Conservation (phyloP, 2,113 vertebrate species). For the Hypocryptadius cinnamomeus region DNA sequence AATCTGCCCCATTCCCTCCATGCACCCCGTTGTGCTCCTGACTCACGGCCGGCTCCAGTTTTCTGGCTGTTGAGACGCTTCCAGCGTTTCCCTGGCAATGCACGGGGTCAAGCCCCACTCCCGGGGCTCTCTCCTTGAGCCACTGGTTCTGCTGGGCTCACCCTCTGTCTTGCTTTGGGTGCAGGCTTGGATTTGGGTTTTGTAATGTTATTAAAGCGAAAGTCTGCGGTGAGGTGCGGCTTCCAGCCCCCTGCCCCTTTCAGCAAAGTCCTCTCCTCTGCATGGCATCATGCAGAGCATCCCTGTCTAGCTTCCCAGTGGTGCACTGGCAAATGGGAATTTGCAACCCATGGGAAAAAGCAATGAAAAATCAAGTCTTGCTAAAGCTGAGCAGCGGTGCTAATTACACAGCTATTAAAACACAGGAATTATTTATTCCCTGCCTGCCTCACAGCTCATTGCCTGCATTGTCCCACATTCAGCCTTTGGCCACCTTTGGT, state of each 20-base stretch:
- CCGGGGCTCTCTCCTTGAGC: background rate
- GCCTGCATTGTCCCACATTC: background rate
- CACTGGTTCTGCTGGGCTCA: background rate
- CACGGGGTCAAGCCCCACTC: fast-evolving
- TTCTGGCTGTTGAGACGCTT: background rate
- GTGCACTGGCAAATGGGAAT: background rate
- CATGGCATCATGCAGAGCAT: background rate
- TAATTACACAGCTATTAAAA: constrained; percentile 5
- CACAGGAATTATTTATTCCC: background rate
- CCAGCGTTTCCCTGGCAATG: constrained; percentile 24
- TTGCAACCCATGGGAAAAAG: background rate
- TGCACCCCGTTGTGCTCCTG: background rate
- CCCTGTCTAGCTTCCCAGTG: background rate
- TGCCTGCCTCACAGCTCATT: background rate
- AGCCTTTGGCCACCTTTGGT: background rate
- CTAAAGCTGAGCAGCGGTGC: background rate
- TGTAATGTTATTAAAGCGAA: background rate
- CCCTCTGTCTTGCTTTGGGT: background rate
- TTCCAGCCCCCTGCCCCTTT: background rate
- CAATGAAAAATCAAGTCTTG: background rate
- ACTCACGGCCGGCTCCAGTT: background rate
- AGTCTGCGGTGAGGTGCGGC: background rate
- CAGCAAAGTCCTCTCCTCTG: background rate
- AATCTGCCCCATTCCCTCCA: background rate
- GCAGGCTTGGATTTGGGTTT: background rate